These are phyloP conservation scores for Resseliella maxima DNA, from an alignment of 2,888 invertebrate genomes.

Conservation along the genomic window DNA sequence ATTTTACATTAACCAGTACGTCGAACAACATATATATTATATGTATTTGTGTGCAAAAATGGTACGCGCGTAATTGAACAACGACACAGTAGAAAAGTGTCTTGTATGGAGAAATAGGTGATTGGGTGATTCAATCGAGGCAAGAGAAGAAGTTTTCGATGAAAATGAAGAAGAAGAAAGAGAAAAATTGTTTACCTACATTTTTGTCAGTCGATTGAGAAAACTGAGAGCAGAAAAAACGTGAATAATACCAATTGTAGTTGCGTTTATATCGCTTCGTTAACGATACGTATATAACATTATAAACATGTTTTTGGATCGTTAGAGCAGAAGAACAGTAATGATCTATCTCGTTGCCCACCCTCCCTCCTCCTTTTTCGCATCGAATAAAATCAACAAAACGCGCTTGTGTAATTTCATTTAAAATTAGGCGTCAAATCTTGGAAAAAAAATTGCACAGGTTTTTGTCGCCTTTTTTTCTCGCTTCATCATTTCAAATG, in stretches of 20 bases:
- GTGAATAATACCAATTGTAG: conserved; percentile 36
- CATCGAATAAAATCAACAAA: not conserved
- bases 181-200: conserved; percentile 26
- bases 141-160: too few relatives aligned
- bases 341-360: not conserved
- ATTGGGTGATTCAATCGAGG: conserved; percentile 53
- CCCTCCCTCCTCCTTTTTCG: too few relatives aligned
- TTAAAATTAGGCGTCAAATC: not conserved
- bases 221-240: not conserved
- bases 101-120: not conserved
- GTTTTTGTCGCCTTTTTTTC: too few relatives aligned
- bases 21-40: not conserved
- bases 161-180: too few relatives aligned
- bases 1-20: too few relatives aligned
- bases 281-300: not conserved
- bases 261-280: conserved; percentile 15
- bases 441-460: not conserved
- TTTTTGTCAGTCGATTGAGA: not conserved
- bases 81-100: not conserved
- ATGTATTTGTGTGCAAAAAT: not conserved
- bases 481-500: too few relatives aligned
- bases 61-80: not conserved
- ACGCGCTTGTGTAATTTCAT: not conserved
- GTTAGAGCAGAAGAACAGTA: conserved; percentile 9
- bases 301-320: conserved; percentile 6